Evolutionary conservation across 2,888 invertebrate genomes (phyloP).

Genomic region (Clistopyga incitator): DNA sequence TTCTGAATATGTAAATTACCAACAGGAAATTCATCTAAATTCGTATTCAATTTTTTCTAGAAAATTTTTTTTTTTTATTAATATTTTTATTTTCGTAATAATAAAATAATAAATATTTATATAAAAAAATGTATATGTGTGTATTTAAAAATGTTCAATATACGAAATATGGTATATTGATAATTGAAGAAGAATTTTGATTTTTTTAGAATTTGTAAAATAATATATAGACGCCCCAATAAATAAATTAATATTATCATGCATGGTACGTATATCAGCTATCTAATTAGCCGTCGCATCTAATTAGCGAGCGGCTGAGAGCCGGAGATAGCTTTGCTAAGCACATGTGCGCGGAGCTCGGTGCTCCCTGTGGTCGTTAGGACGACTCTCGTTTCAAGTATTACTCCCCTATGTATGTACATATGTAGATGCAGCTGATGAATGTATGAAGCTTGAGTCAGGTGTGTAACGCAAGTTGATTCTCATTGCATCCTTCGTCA

Average conservation of each 20-base stretch:
- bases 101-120: too few species aligned
- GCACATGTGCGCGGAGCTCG: neutral
- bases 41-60: too few species aligned
- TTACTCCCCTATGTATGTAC: slow-evolving; percentile 38
- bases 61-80: too few species aligned
- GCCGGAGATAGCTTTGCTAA: slow-evolving; percentile 69
- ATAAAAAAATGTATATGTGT: too few species aligned
- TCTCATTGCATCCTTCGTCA: slow-evolving; percentile 52
- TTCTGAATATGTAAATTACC: too few species aligned
- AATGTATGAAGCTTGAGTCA: slow-evolving; percentile 32
- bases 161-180: too few species aligned
- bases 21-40: too few species aligned
- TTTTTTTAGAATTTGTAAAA: too few species aligned
- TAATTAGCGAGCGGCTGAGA: slow-evolving; percentile 75
- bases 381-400: slow-evolving; percentile 41
- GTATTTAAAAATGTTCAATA: too few species aligned
- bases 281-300: slow-evolving; percentile 80
- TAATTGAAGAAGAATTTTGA: neutral
- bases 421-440: slow-evolving; percentile 13
- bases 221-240: neutral
- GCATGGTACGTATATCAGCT: slow-evolving; percentile 76
- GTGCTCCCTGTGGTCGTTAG: slow-evolving; percentile 44
- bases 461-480: slow-evolving; percentile 44
- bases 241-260: slow-evolving; percentile 23
- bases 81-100: too few species aligned